Base-by-base conservation (phyloP, 2,888 invertebrate genomes). In the Sminthurides aquaticus region DNA sequence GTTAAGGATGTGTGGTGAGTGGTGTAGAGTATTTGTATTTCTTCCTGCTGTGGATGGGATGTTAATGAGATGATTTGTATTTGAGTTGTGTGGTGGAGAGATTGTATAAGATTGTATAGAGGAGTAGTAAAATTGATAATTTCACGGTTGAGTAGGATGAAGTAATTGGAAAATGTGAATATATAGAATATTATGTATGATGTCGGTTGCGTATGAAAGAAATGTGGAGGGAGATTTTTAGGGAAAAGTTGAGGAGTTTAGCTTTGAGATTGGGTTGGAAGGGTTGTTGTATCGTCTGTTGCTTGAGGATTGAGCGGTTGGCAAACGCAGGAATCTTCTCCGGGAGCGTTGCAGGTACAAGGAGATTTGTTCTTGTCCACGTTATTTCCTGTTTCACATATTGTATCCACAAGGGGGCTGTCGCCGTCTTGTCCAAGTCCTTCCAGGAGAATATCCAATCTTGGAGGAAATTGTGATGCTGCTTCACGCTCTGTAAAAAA, bases 401-500 rank as follows among this genome's bases (percentile, higher is more conserved):
- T 34, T 11, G 49, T 18, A n/a, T 52, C 57, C 11, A 58, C 59
- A 24, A 59, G 22, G 15, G 54, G 59, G 11, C 25, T 34, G 18
- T 60, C 60, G 24, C 54, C 64, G 29, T 34, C 64, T 27, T 20
- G 52, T 25, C 43, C 43, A 25, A 2, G 3, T 26, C 28, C 28
- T 26, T 26, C 52, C 24, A 27, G 22, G 28, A 59, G 64, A 27
- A 52, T 26, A 20, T 64, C 64, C 27, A 64, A 55, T 60, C 64
- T 52, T 18, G 34, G 26, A 20, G 64, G 64, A 48, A 64, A 64
- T 43, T 60, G 64, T 29, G 52, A 52, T 5, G 64, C 64, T 15
- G 25, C 60, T 48, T 64, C 64, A 34, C 60, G 55, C 26, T 64
- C 64, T 64, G 57, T 11, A 60, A 60, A 8, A 43, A n/a, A n/a